Conservation (phyloP, 2,113 vertebrate genomes). For the Varanus komodoensis region DNA sequence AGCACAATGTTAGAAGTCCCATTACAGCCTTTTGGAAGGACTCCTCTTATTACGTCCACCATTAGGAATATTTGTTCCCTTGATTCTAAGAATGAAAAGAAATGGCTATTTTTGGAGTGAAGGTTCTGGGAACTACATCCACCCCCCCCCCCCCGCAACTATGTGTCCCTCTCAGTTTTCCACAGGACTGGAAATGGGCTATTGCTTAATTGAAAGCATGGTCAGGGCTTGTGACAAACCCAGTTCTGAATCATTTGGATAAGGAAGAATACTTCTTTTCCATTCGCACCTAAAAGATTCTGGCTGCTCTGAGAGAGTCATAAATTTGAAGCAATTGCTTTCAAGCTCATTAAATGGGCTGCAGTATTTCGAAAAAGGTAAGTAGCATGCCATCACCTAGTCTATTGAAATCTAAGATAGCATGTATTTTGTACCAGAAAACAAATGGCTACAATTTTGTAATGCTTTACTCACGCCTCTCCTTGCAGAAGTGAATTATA, state of each 20-base stretch:
- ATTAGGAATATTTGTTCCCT: neutral
- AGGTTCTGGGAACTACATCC: neutral
- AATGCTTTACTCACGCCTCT: conserved; percentile 69
- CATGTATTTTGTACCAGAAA: conserved; percentile 69
- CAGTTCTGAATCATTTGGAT: neutral
- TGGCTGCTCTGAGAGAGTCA: conserved; percentile 61
- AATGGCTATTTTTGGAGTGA: neutral
- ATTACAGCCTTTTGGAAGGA: neutral
- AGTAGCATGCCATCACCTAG: conserved; percentile 55
- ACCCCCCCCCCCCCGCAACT: neutral
- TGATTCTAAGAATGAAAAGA: neutral
- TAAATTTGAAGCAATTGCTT: conserved; percentile 67
- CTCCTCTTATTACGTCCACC: too few relatives aligned
- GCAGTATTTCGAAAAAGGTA: conserved; percentile 57
- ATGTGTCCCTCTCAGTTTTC: neutral
- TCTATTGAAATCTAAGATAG: conserved; percentile 66
- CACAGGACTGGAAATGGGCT: neutral
- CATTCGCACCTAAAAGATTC: conserved; percentile 56
- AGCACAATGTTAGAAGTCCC: neutral
- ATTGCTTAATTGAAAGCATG: neutral
- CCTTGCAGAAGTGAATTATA: conserved; percentile 54
- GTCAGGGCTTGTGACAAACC: neutral
- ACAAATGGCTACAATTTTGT: conserved; percentile 72
- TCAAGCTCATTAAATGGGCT: conserved; percentile 72
- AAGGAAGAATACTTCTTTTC: conserved; percentile 42